Conservation (phyloP, 1,140 invertebrate species). For the Aphidius gifuensis region DNA sequence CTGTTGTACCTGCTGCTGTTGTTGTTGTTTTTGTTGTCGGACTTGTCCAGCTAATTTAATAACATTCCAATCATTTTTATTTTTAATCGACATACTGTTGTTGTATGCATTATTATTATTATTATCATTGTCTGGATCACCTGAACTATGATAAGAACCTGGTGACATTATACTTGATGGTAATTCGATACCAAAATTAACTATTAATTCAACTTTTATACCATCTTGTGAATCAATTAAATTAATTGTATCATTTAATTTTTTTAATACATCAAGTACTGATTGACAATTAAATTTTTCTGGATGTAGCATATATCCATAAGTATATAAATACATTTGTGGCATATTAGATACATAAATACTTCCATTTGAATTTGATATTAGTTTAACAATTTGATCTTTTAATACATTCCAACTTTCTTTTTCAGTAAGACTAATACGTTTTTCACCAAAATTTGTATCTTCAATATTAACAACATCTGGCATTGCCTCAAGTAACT, state of each 20-base stretch:
- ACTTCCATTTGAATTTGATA: constrained; percentile 47
- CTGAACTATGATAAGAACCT: no score
- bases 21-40: no score
- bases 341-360: constrained; percentile 53
- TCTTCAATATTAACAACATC: constrained; percentile 73
- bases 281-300: constrained; percentile 57
- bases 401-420: constrained; percentile 58
- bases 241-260: constrained; percentile 55
- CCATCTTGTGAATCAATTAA: constrained; percentile 46
- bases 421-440: constrained; percentile 57
- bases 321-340: constrained; percentile 57
- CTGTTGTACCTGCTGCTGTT: no score
- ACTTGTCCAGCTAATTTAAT: no score
- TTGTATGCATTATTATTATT: no score
- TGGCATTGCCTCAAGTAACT: constrained; percentile 89
- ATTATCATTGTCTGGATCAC: no score
- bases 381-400: constrained; percentile 58
- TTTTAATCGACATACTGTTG: no score
- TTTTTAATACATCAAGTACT: constrained; percentile 56
- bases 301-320: constrained; percentile 61
- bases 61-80: no score
- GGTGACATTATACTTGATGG: no score
- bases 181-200: constrained; percentile 30
- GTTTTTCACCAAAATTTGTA: constrained; percentile 57
- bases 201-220: constrained; percentile 45